These are phyloP conservation scores for Sebastes cheni DNA, from an alignment of 2,797 vertebrate genomes.

Conservation along the genomic window DNA sequence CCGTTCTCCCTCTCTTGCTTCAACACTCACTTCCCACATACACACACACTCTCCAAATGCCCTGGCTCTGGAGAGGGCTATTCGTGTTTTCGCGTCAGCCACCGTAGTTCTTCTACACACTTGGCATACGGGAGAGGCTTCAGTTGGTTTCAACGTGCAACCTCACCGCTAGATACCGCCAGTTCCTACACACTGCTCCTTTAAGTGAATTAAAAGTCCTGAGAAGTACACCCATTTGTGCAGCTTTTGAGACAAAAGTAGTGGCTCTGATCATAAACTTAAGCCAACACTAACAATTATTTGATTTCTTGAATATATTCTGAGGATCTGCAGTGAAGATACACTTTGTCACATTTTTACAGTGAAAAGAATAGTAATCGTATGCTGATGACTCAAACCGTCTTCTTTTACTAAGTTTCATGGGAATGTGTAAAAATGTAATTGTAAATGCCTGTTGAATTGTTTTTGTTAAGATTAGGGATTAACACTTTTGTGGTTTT, in stretches of 20 bases:
- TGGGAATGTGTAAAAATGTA: not conserved
- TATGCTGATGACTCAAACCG: not conserved
- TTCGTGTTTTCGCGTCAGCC: too few relatives aligned
- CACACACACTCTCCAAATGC: too few relatives aligned
- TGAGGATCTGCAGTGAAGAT: not conserved
- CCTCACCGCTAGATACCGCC: too few relatives aligned
- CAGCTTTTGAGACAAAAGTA: not conserved
- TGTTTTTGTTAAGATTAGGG: not conserved
- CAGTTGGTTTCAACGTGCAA: too few relatives aligned
- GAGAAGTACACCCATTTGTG: not conserved
- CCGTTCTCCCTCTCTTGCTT: too few relatives aligned
- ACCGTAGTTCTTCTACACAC: too few relatives aligned
- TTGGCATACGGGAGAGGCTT: too few relatives aligned
- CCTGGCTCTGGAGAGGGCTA: too few relatives aligned
- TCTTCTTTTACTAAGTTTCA: not conserved
- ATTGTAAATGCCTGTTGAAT: not conserved
- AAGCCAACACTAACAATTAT: not conserved
- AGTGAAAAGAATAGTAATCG: not conserved
- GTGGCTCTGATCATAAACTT: not conserved
- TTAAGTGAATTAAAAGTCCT: not conserved
- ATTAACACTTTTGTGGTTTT: constrained; percentile 4
- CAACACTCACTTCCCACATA: too few relatives aligned
- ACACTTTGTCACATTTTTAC: not conserved
- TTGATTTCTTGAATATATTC: not conserved
- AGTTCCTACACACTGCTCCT: too few relatives aligned